These are phyloP conservation scores for Cottoperca gobio DNA, from an alignment of 2,797 vertebrate genomes.

Conservation along the genomic window DNA sequence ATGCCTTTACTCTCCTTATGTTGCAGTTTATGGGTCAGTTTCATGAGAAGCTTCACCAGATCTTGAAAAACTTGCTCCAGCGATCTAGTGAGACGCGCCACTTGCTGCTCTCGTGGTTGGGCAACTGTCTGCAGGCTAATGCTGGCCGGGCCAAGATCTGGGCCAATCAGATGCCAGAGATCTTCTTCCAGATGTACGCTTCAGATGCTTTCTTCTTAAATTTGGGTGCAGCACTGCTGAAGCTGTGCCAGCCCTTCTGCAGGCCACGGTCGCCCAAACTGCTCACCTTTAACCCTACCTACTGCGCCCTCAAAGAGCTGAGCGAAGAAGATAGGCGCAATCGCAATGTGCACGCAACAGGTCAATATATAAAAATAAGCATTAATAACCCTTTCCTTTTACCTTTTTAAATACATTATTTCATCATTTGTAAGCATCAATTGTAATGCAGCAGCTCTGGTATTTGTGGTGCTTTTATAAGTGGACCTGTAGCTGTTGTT, in stretches of 20 bases:
- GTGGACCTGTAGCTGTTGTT: neutral
- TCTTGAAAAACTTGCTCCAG: conserved; percentile 96
- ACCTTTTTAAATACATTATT: neutral
- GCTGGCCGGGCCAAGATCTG: conserved; percentile 96
- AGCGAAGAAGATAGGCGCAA: conserved; percentile 93
- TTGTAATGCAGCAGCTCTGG: neutral
- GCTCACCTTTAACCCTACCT: conserved; percentile 96
- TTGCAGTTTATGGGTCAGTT: conserved; percentile 96
- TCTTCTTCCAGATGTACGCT: conserved; percentile 97
- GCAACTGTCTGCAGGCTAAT: conserved; percentile 95
- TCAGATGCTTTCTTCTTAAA: conserved; percentile 98
- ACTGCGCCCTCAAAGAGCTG: conserved; percentile 94
- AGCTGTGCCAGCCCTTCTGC: conserved; percentile 98
- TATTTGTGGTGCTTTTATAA: conserved; percentile 20
- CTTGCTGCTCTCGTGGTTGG: conserved; percentile 95
- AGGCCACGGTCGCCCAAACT: conserved; percentile 91
- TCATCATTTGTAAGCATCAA: neutral
- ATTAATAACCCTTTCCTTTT: neutral
- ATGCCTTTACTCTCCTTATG: conserved; percentile 4
- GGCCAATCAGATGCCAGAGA: conserved; percentile 99
- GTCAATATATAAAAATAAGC: conserved; percentile 69
- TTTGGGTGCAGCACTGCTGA: conserved; percentile 93
- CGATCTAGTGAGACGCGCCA: conserved; percentile 94
- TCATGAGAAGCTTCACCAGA: conserved; percentile 96
- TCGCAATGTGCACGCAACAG: conserved; percentile 94